A percentile compares a stretch with the other conserved stretches of the same genome.
phyloP scores from a whole-genome alignment of 2,113 vertebrate genomes.

The Pedetes capensis region DNA sequence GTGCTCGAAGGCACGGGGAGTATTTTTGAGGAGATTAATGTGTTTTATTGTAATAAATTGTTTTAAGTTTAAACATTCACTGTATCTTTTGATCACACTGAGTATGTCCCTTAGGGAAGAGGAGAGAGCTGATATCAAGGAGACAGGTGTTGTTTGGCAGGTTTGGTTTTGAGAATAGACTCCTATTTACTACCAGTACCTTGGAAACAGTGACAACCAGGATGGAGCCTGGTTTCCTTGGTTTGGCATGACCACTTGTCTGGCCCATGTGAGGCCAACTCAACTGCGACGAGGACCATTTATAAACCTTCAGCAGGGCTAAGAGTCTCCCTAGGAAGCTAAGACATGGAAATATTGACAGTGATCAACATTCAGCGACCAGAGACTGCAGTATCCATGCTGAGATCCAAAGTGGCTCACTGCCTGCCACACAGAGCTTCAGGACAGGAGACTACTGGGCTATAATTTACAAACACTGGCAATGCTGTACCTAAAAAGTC shows the following conservation, averaged over 20 bases:
- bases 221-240: not conserved
- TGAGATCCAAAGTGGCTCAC: not conserved
- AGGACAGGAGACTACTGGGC: not conserved
- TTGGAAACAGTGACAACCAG: not conserved
- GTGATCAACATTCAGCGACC: not conserved
- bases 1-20: too few relatives aligned
- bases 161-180: not conserved
- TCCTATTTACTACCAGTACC: not conserved
- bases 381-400: not conserved
- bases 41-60: too few relatives aligned
- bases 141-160: not conserved
- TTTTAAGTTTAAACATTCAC: too few relatives aligned
- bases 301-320: not conserved
- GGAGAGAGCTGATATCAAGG: not conserved
- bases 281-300: not conserved
- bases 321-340: not conserved
- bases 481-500: not conserved
- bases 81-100: too few relatives aligned
- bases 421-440: not conserved
- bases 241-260: accelerated
- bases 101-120: not conserved
- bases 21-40: too few relatives aligned
- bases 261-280: not conserved
- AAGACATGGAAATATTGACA: not conserved
- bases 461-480: not conserved